Percentiles rank a stretch among this genome's conserved stretches.
phyloP scores from a whole-genome alignment of 2,888 invertebrate genomes.

The Germaria angustata region DNA sequence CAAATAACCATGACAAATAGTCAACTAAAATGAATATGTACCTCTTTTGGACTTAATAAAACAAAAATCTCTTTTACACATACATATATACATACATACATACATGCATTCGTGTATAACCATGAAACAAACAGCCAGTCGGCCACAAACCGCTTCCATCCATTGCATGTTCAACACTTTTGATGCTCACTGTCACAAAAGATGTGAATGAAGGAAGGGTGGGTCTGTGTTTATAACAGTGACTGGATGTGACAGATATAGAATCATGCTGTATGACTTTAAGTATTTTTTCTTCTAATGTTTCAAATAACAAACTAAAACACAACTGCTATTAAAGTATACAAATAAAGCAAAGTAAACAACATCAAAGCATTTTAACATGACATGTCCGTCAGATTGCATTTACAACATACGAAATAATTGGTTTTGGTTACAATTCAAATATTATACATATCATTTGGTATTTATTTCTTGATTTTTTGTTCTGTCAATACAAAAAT shows the following conservation, averaged over 20 bases:
- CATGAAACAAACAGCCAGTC: neutral
- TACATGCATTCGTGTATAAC: neutral
- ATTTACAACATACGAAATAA: slow-evolving; percentile 46
- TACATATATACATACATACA: too few relatives aligned
- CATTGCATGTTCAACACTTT: neutral
- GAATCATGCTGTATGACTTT: slow-evolving; percentile 10
- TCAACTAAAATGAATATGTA: neutral
- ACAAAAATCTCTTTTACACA: too few relatives aligned
- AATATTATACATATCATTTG: neutral
- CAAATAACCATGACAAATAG: neutral
- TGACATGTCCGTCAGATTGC: slow-evolving; percentile 45
- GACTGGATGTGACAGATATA: slow-evolving; percentile 46
- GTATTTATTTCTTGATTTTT: neutral
- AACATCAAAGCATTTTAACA: slow-evolving; percentile 54
- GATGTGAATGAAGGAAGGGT: neutral
- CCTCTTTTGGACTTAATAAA: neutral
- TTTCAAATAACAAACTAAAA: slow-evolving; percentile 33
- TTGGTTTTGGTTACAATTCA: slow-evolving; percentile 29
- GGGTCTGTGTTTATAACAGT: slow-evolving; percentile 19
- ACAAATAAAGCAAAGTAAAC: slow-evolving; percentile 12
- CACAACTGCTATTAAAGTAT: neutral
- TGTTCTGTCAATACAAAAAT: neutral
- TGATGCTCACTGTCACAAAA: slow-evolving; percentile 6
- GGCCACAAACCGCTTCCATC: neutral
- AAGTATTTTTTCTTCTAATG: slow-evolving; percentile 12